Base-by-base conservation (phyloP, 2,797 vertebrate genomes). In the Calcarius lapponicus region DNA sequence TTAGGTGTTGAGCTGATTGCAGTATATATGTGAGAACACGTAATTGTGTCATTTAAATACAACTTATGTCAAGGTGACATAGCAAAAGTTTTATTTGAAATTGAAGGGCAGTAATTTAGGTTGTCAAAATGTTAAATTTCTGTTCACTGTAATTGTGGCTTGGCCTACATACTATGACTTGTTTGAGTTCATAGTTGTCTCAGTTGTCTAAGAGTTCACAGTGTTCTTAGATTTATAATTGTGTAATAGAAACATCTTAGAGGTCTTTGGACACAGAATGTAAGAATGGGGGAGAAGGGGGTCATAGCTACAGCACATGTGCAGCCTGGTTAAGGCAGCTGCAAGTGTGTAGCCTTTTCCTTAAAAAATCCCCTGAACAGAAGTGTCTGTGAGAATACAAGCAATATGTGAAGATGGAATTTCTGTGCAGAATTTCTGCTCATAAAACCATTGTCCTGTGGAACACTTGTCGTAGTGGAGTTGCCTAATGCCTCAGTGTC, bases 91-190 rank as follows among this genome's bases (percentile, higher is more conserved):
- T 60, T 43, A 36, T 64, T 71, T 72, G 28, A 69, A 92, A 38
- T 26, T 64, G 26, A 29, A 61, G 51, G 42, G 48, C 31, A 53
- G 13, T 84, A 69, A 78, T 86, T 78, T 26, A 75, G 31, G 8
- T 75, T 79, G 64, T 71, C 64, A 86, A 47, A 90, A 79, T 1
- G 10, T 76, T 93, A 29, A 17, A 62, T 95, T 86, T 75, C n/a
- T 72, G 9, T 84, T 93, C 50, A 25, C 38, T 69, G 32, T 84
- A 65, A 58, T 31, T 69, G 54, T 56, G 43, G 5, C 53, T 81
- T 79, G 58, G 40, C 53, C 64, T 53, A 18, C 4, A 0, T 80
- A 12, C 36, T 48, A 0, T 31, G 58, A 60, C 40, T 71, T 80
- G 29, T 66, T 88, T 72, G 60, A 90, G n/a, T 88, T 91, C 11